These are phyloP conservation scores for Eublepharis macularius DNA, from an alignment of 2,113 vertebrate genomes.

Conservation along the genomic window DNA sequence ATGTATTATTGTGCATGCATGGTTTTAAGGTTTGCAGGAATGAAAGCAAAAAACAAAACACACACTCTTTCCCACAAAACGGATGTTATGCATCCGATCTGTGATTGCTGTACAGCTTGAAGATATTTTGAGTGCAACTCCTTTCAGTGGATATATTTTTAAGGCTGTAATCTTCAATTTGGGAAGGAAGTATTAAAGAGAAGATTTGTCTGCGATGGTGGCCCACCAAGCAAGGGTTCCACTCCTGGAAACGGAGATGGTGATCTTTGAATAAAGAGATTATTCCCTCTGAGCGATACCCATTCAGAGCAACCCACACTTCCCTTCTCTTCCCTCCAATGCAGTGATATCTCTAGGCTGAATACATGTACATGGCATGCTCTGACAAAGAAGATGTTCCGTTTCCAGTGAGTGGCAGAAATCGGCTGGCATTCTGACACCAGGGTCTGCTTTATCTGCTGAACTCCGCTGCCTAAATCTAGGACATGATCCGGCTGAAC, in stretches of 20 bases:
- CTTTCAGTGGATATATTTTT: not conserved
- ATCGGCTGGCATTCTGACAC: not conserved
- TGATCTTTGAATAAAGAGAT: not conserved
- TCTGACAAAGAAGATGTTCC: not conserved
- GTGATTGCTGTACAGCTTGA: not conserved
- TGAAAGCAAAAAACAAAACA: not conserved
- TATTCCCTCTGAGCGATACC: not conserved
- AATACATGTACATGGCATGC: not conserved
- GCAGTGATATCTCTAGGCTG: not conserved
- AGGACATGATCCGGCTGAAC: accelerated
- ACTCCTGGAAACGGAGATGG: not conserved
- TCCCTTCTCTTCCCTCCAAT: too few species aligned
- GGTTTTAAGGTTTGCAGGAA: not conserved
- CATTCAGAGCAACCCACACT: not conserved
- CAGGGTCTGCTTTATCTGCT: not conserved
- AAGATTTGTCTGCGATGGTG: not conserved
- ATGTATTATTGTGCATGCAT: not conserved
- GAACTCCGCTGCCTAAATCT: not conserved
- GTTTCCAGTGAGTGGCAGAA: not conserved
- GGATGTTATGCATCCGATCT: not conserved
- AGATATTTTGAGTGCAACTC: not conserved
- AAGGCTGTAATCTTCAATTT: not conserved
- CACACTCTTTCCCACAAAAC: not conserved
- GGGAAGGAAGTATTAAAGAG: not conserved
- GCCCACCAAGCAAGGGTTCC: not conserved